phyloP scores from a whole-genome alignment of 2,797 vertebrate species.

The Melopsittacus undulatus region DNA sequence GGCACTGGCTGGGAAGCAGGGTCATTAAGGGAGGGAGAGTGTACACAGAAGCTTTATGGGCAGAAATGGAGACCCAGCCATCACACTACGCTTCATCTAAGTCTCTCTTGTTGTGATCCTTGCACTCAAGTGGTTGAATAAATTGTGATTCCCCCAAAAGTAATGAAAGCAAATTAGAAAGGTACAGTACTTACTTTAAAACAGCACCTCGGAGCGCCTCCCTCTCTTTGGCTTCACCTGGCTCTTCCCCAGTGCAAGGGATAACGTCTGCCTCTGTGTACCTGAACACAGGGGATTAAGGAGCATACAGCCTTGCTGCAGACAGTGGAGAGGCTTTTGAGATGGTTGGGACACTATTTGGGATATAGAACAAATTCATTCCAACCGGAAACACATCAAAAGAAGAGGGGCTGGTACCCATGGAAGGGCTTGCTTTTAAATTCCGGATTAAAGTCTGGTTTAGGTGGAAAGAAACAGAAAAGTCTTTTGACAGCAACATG shows the following conservation, averaged over 20 bases:
- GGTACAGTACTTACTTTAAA: constrained; percentile 87
- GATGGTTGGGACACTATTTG: neutral
- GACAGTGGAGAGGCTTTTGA: neutral
- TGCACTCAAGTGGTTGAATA: neutral
- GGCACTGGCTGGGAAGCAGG: neutral
- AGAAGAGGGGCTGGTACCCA: neutral
- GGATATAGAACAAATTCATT: neutral
- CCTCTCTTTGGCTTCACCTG: constrained; percentile 95
- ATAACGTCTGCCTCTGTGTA: constrained; percentile 98
- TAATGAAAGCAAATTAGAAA: neutral
- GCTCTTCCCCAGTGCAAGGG: constrained; percentile 97
- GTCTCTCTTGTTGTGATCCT: neutral
- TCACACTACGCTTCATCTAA: neutral
- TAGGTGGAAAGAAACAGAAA: neutral
- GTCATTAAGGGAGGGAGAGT: neutral
- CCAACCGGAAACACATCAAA: neutral
- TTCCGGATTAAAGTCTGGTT: neutral
- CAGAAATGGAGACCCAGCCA: neutral
- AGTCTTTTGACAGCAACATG: neutral
- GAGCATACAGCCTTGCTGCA: constrained; percentile 50
- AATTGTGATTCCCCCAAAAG: neutral
- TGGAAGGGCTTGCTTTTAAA: neutral
- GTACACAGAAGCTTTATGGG: neutral
- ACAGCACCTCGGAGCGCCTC: constrained; percentile 97
- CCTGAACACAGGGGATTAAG: constrained; percentile 83